Evolutionary conservation across 2,113 vertebrate species (phyloP).

Genomic region (Noturus placidus): DNA sequence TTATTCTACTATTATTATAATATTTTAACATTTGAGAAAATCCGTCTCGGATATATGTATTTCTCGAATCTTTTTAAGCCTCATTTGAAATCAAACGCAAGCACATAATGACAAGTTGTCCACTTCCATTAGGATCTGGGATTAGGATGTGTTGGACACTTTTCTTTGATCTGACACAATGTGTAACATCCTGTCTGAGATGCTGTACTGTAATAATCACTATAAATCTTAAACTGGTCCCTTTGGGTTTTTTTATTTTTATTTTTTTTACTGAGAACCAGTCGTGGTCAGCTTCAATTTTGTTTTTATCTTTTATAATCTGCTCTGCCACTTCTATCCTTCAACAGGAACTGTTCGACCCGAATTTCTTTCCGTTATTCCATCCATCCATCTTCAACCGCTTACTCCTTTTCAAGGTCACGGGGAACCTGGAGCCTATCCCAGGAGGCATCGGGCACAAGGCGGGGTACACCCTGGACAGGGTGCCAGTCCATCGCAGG

Average conservation of each 20-base stretch:
- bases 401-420: too few relatives aligned
- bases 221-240: not conserved
- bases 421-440: too few relatives aligned
- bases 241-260: not conserved
- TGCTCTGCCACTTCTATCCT: not conserved
- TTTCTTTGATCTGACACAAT: not conserved
- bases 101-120: not conserved
- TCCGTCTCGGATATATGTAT: not conserved
- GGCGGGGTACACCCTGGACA: too few relatives aligned
- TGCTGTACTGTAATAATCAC: not conserved
- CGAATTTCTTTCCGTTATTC: not conserved
- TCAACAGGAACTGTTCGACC: not conserved
- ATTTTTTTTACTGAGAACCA: not conserved
- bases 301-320: not conserved
- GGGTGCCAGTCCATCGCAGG: too few relatives aligned
- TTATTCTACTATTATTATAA: not conserved
- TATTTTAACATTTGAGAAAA: not conserved
- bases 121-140: not conserved
- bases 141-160: not conserved
- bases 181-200: not conserved
- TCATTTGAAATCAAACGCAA: not conserved
- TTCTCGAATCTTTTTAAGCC: not conserved
- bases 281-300: not conserved
- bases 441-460: too few relatives aligned
- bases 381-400: too few relatives aligned